These are phyloP conservation scores for Ceuthmochares aereus DNA, from an alignment of 2,113 vertebrate genomes.

Conservation along the genomic window DNA sequence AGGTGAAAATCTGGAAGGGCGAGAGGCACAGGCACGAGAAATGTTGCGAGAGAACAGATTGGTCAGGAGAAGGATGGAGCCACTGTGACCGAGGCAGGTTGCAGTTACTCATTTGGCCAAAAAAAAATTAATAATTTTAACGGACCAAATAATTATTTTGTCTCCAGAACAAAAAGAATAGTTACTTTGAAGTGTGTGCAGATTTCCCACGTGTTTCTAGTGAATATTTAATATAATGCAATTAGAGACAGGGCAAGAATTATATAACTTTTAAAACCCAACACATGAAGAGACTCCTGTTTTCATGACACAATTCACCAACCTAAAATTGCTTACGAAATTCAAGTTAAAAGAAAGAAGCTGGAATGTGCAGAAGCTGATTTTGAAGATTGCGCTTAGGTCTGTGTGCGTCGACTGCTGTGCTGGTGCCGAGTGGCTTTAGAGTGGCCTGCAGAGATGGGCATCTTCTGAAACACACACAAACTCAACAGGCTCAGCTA, in stretches of 20 bases:
- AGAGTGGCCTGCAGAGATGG: not conserved
- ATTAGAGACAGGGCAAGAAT: not conserved
- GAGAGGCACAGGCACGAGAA: not conserved
- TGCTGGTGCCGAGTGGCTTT: not conserved
- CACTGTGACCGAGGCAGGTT: not conserved
- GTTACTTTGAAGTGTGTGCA: not conserved
- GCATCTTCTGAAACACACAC: not conserved
- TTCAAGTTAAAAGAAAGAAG: not conserved
- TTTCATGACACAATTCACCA: not conserved
- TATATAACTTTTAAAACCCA: not conserved
- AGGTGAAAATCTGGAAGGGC: not conserved
- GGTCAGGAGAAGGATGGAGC: not conserved
- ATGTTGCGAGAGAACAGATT: not conserved
- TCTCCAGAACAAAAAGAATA: not conserved
- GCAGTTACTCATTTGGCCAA: not conserved
- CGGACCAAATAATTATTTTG: not conserved
- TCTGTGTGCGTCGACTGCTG: fast-evolving
- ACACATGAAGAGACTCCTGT: not conserved
- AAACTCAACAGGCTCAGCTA: not conserved
- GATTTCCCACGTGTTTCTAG: not conserved
- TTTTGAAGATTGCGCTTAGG: not conserved
- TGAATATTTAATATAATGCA: conserved; percentile 33
- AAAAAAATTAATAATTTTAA: not conserved
- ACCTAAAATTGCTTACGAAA: not conserved
- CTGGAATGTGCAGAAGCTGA: not conserved